Base-by-base conservation (phyloP, 2,888 invertebrate species). In the Criorhina ranunculi region DNA sequence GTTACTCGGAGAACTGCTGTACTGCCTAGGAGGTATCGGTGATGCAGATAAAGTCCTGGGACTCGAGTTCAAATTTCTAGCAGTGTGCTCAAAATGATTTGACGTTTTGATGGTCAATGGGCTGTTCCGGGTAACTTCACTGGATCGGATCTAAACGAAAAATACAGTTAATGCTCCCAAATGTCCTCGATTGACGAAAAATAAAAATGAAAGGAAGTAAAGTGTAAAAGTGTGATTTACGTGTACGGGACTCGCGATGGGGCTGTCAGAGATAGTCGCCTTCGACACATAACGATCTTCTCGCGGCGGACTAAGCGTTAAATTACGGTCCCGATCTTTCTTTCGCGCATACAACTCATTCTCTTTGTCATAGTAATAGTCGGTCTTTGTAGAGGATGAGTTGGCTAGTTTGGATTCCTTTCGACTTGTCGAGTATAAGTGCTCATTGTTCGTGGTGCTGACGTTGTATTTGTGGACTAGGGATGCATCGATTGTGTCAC, bases 1-100 rank as follows among this genome's bases (percentile, higher is more conserved):
- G 90, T 92, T 94, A 91, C 90, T 94, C 90, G 89, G 94, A 90
- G 91, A 94, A 91, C 67, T 93, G 92, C 89, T 93, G 92, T 86
- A 87, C 15, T 90, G 89, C 11, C 91, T 88, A 19, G 87, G 88
- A 46, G 90, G 90, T 64, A 91, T 88, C 40, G 92, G 92, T 5
- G 92, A 92, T 37, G 90, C 89, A 2, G 91, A 89, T 77, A 89
- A 88, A 59, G 90, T 90, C 6, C 91, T 88, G 2, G 92, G 92
- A 85, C 92, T 92, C 51, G 88, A 86, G 9, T 87, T 89, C 1
- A 91, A 60, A 64, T 90, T 91, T 29, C 91, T 89, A 19, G 90
- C 86, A 1, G 89, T 87, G 19, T 89, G 89, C 78, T 92, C 92
- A 44, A 88, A 91, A 72, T 90, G 91, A 76, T 90, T 89, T 35